Conservation (phyloP, 2,113 vertebrate genomes). For the Carassius carassius region DNA sequence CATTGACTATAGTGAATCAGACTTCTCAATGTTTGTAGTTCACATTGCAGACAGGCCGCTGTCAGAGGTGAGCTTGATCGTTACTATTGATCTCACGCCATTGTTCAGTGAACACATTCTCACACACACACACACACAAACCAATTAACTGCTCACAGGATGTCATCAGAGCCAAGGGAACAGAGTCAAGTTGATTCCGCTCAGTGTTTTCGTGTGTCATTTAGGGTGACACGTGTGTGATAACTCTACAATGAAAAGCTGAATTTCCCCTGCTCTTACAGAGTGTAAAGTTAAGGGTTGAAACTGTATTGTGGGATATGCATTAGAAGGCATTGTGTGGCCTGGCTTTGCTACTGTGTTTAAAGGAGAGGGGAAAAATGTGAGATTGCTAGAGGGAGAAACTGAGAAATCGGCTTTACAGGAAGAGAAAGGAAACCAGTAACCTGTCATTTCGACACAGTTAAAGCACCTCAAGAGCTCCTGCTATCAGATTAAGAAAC, state of each 20-base stretch:
- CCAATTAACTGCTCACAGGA: slow-evolving; percentile 31
- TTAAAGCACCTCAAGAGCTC: slow-evolving; percentile 29
- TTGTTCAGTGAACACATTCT: slow-evolving; percentile 6
- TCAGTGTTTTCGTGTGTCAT: neutral
- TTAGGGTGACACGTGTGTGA: neutral
- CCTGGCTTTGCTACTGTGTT: slow-evolving; percentile 59
- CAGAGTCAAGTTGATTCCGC: neutral
- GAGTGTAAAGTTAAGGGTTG: neutral
- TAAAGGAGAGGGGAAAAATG: slow-evolving; percentile 21
- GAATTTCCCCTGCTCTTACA: neutral
- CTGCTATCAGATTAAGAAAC: slow-evolving; percentile 48
- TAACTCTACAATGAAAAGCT: neutral
- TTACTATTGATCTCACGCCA: slow-evolving; percentile 62
- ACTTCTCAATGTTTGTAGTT: slow-evolving; percentile 47
- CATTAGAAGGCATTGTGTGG: slow-evolving; percentile 31
- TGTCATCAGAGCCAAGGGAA: neutral
- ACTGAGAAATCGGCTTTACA: slow-evolving; percentile 18
- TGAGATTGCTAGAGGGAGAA: neutral
- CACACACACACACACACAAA: slow-evolving; percentile 17
- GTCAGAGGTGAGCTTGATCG: slow-evolving; percentile 56
- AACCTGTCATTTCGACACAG: slow-evolving; percentile 41
- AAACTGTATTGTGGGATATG: slow-evolving; percentile 40
- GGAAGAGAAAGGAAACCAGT: slow-evolving; percentile 24
- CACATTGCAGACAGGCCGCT: slow-evolving; percentile 61
- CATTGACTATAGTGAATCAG: neutral